Evolutionary conservation across 1,140 invertebrate species (phyloP).

Genomic region (Drosophila ogumai): DNA sequence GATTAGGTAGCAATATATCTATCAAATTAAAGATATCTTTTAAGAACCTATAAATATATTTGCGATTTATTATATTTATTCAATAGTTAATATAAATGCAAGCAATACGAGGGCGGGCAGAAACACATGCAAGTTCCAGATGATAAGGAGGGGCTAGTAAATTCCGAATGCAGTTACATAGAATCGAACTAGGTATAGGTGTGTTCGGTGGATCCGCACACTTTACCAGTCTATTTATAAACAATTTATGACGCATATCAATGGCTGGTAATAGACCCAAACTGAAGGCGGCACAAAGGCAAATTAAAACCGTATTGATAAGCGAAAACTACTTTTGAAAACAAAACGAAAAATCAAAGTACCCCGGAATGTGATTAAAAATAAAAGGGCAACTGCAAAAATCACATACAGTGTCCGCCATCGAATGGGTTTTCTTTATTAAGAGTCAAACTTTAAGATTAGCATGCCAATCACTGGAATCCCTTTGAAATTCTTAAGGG

Average conservation of each 20-base stretch:
- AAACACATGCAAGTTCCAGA: conserved; percentile 11
- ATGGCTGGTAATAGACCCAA: conserved; percentile 29
- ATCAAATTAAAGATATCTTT: too few relatives aligned
- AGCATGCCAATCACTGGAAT: neutral
- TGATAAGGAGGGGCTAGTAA: conserved; percentile 31
- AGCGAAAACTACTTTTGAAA: conserved; percentile 27
- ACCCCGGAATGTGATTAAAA: conserved; percentile 10
- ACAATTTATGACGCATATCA: conserved; percentile 68
- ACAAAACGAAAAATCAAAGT: neutral
- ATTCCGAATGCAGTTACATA: conserved; percentile 31
- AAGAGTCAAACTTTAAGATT: neutral
- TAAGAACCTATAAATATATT: neutral
- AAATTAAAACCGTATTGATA: conserved; percentile 50
- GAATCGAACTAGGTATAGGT: conserved; percentile 11
- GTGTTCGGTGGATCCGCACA: conserved; percentile 10
- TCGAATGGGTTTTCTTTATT: neutral
- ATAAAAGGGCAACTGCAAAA: conserved; percentile 7
- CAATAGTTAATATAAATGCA: conserved; percentile 14
- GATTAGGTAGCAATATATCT: neutral
- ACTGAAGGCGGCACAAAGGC: conserved; percentile 32
- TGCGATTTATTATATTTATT: neutral
- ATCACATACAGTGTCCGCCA: neutral
- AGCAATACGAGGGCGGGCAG: neutral
- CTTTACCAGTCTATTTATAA: conserved; percentile 65
- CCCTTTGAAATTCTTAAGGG: neutral